Percentiles rank a stretch among this genome's conserved stretches.
Evolutionary conservation across 1,140 invertebrate genomes (phyloP).

Genomic region (Drosophila simulans): DNA sequence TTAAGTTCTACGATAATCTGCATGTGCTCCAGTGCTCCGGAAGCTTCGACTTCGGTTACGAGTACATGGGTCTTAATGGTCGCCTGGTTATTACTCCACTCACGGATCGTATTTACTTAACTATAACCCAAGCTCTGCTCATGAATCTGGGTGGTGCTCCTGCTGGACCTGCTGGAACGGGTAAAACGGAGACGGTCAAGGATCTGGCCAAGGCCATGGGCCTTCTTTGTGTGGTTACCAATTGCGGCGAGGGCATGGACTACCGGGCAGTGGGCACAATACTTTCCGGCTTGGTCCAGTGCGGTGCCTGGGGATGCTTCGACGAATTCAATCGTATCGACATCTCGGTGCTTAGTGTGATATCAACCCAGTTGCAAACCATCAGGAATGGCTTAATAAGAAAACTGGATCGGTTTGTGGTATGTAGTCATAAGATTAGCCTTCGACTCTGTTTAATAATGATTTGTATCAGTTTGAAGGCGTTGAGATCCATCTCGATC

Average conservation of each 20-base stretch:
- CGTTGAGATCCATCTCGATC: constrained; percentile 91
- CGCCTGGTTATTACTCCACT: constrained; percentile 95
- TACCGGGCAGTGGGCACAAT: constrained; percentile 94
- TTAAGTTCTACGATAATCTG: constrained; percentile 92
- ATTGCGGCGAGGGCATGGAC: constrained; percentile 97
- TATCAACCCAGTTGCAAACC: constrained; percentile 95
- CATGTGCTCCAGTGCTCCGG: constrained; percentile 93
- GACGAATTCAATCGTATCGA: constrained; percentile 97
- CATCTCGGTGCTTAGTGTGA: constrained; percentile 94
- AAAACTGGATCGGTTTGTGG: constrained; percentile 90
- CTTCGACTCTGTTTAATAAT: neutral
- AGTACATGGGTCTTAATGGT: constrained; percentile 97
- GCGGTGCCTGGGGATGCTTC: constrained; percentile 95
- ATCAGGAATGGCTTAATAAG: constrained; percentile 92
- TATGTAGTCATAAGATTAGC: constrained; percentile 74
- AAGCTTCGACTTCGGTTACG: constrained; percentile 95
- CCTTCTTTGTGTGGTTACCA: constrained; percentile 94
- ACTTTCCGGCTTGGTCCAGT: constrained; percentile 89
- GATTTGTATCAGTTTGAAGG: constrained; percentile 90
- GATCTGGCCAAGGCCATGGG: constrained; percentile 95
- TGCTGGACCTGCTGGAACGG: constrained; percentile 90
- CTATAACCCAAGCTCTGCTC: constrained; percentile 94
- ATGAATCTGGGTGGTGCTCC: constrained; percentile 96
- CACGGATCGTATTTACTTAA: constrained; percentile 96
- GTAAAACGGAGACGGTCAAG: constrained; percentile 96